Percentiles rank a stretch among this genome's conserved stretches.
Conservation (phyloP, 2,888 invertebrate species). For the Adela reaumurella region DNA sequence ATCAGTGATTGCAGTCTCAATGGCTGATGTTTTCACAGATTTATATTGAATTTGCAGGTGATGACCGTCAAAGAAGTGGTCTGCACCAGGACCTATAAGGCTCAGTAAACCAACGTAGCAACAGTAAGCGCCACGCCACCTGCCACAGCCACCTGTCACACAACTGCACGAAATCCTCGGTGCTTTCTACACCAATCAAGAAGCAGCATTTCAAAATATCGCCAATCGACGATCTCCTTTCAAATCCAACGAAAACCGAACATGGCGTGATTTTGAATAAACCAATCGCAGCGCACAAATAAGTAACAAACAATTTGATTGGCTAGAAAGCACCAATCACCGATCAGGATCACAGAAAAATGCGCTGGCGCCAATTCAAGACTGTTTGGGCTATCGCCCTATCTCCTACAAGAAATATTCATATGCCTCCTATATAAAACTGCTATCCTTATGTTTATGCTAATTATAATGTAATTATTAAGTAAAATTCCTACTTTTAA, state of each 20-base stretch:
- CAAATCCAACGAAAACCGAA: too few species aligned
- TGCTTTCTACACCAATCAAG: too few species aligned
- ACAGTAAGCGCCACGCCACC: not conserved
- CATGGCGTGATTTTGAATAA: too few species aligned
- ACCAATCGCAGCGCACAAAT: too few species aligned
- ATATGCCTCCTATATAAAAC: not conserved
- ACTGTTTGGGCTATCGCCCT: not conserved
- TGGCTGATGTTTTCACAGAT: too few species aligned
- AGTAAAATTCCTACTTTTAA: not conserved
- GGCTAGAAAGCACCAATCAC: not conserved
- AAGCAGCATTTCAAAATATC: too few species aligned
- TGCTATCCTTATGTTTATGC: not conserved
- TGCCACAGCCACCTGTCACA: not conserved
- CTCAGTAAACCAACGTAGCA: constrained; percentile 41
- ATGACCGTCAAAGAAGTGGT: constrained; percentile 70
- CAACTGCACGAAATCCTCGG: too few species aligned
- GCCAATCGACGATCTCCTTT: too few species aligned
- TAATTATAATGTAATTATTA: not conserved
- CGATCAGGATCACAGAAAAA: not conserved
- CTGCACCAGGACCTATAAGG: constrained; percentile 72
- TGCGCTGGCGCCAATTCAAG: not conserved
- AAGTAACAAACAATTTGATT: not conserved
- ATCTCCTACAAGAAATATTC: not conserved
- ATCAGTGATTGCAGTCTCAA: not conserved
- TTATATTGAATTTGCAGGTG: constrained; percentile 46